Evolutionary conservation across 2,797 vertebrate species (phyloP).

Genomic region (Tiaroga cobitis): DNA sequence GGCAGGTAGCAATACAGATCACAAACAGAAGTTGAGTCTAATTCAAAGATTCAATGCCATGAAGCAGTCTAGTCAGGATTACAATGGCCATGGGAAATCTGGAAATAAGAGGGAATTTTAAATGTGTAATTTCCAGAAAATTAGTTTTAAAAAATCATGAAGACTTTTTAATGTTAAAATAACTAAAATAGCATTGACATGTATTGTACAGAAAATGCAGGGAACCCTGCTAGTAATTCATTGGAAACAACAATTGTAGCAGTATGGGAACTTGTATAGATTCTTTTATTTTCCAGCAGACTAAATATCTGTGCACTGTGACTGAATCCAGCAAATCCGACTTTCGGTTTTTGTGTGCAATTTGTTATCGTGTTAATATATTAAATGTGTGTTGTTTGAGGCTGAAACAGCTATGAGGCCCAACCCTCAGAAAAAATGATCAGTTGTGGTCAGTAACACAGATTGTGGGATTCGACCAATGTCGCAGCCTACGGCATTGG

Average conservation of each 20-base stretch:
- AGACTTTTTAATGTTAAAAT: no score
- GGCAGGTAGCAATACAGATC: neutral
- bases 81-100: neutral
- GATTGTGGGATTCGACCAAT: constrained; percentile 21
- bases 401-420: neutral
- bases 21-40: neutral
- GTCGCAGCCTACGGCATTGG: constrained; percentile 11
- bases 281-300: neutral
- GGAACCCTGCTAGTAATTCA: neutral
- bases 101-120: neutral
- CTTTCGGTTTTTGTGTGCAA: neutral
- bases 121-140: neutral
- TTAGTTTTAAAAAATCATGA: no score
- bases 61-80: neutral
- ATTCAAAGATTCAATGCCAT: neutral
- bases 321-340: neutral
- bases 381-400: neutral
- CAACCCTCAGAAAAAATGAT: constrained; percentile 9
- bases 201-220: neutral
- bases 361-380: neutral
- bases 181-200: neutral
- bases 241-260: neutral
- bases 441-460: neutral
- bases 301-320: neutral
- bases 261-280: neutral